Conservation (phyloP, 2,888 invertebrate genomes). For the Pomacea canaliculata region DNA sequence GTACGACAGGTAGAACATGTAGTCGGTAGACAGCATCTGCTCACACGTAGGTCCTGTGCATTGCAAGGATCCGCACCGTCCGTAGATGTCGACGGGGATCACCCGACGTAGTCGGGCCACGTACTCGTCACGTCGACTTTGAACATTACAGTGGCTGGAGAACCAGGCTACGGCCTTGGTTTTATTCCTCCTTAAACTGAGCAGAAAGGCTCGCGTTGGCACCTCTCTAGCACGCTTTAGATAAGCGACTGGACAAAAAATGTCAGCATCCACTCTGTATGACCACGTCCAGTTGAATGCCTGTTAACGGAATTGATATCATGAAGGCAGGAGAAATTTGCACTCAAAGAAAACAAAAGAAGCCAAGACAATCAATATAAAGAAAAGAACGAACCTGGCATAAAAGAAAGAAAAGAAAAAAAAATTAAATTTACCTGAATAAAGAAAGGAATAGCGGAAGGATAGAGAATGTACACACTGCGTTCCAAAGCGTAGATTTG, state of each 20-base stretch:
- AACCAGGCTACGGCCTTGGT: constrained; percentile 28
- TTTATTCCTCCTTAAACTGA: constrained; percentile 16
- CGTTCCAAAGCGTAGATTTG: no score
- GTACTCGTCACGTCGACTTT: constrained; percentile 25
- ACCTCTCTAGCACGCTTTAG: not conserved
- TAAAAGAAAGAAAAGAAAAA: no score
- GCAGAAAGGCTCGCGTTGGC: constrained; percentile 7
- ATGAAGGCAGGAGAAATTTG: no score
- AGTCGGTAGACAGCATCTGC: constrained; percentile 13
- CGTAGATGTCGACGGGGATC: constrained; percentile 30
- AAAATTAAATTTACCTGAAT: no score
- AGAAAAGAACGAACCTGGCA: no score
- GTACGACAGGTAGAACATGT: constrained; percentile 36
- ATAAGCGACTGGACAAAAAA: constrained; percentile 30
- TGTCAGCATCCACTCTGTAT: constrained; percentile 39
- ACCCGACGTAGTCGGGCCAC: constrained; percentile 19
- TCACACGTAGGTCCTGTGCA: constrained; percentile 7
- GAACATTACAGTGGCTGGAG: constrained; percentile 25
- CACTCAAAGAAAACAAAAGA: no score
- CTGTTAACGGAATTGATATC: no score
- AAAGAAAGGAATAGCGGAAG: no score
- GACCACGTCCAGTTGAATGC: no score
- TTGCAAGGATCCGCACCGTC: constrained; percentile 28
- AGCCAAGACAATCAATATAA: no score
- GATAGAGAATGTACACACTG: no score